Conservation (phyloP, 2,888 invertebrate genomes). For the Torymus auratus region DNA sequence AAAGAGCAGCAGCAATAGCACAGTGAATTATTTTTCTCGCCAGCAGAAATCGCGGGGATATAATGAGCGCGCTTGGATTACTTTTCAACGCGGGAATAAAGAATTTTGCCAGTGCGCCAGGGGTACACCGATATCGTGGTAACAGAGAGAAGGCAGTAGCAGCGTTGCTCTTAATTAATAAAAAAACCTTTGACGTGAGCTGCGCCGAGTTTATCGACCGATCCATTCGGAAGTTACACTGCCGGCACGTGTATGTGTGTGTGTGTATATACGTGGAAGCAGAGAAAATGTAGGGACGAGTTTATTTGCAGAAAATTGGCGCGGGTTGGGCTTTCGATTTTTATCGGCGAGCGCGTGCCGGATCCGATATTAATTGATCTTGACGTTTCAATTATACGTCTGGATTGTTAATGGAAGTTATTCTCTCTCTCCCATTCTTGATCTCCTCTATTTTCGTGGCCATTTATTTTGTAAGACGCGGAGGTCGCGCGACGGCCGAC, state of each 20-base stretch:
- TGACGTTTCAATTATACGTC: too few species aligned
- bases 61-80: conserved; percentile 41
- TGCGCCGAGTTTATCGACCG: background rate
- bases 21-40: conserved; percentile 37
- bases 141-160: background rate
- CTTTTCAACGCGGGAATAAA: conserved; percentile 15
- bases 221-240: background rate
- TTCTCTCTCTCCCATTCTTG: too few species aligned
- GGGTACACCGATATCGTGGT: conserved; percentile 7
- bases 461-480: too few species aligned
- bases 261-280: too few species aligned
- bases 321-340: too few species aligned
- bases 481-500: too few species aligned
- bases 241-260: background rate
- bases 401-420: too few species aligned
- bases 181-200: background rate
- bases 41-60: conserved; percentile 9
- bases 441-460: too few species aligned
- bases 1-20: background rate
- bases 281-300: background rate
- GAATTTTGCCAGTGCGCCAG: background rate
- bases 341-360: too few species aligned
- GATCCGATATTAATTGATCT: too few species aligned
- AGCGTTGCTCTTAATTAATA: conserved; percentile 30
- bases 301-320: conserved; percentile 1